Evolutionary conservation across 1,140 invertebrate species (phyloP).

Genomic region (Bombus waltoni): DNA sequence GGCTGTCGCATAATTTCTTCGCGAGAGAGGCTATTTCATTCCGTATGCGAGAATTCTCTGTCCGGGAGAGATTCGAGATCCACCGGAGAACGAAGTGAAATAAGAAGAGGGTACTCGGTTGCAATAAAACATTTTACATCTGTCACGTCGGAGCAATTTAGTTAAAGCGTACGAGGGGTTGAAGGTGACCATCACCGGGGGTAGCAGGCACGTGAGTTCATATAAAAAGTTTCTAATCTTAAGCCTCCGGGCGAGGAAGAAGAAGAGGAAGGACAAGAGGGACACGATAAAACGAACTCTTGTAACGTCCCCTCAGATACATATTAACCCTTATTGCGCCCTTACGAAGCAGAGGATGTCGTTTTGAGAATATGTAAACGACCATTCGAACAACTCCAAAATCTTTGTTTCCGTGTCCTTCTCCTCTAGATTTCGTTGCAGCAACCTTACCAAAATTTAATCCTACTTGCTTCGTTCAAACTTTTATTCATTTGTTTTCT

Average conservation of each 20-base stretch:
- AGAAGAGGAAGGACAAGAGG: conserved; percentile 28
- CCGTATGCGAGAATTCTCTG: background rate
- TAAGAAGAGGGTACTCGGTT: conserved; percentile 17
- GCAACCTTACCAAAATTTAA: too few relatives aligned
- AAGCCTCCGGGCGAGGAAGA: conserved; percentile 39
- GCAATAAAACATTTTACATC: conserved; percentile 25
- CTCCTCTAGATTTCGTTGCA: background rate
- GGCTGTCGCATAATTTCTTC: background rate
- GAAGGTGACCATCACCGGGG: conserved; percentile 27
- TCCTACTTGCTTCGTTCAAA: background rate
- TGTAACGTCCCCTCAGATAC: conserved; percentile 59
- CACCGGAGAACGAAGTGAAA: background rate
- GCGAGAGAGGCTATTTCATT: background rate
- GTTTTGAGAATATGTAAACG: conserved; percentile 50
- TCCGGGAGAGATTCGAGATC: background rate
- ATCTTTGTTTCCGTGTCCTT: conserved; percentile 9
- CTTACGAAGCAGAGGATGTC: conserved; percentile 19
- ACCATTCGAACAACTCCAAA: conserved; percentile 22
- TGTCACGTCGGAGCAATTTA: conserved; percentile 48
- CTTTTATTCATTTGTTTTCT: background rate
- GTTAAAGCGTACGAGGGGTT: conserved; percentile 22
- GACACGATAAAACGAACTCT: conserved; percentile 45
- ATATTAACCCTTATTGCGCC: conserved; percentile 57
- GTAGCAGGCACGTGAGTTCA: conserved; percentile 52
- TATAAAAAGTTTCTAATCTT: conserved; percentile 71